Evolutionary conservation across 2,888 invertebrate species (phyloP).

Genomic region (Acanthosepion lycidas): DNA sequence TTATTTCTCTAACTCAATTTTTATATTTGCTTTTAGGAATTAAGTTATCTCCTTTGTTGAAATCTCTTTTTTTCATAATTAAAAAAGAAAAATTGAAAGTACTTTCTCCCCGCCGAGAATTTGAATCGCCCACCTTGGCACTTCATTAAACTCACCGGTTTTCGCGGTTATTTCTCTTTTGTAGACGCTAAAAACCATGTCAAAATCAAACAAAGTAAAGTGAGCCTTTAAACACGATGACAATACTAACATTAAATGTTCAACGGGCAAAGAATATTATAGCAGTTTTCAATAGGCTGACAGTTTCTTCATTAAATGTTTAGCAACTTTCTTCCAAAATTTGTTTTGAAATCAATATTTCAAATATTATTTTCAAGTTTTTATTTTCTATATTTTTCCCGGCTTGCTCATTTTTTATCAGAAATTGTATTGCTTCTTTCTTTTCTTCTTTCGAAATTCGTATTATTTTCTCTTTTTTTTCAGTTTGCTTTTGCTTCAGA

Average conservation of each 20-base stretch:
- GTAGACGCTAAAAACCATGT: neutral
- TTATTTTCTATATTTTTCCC: neutral
- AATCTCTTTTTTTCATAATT: too few relatives aligned
- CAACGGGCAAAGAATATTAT: neutral
- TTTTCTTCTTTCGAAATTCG: neutral
- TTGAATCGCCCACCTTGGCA: neutral
- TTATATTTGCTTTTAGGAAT: too few relatives aligned
- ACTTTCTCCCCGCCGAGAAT: neutral
- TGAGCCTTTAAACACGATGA: neutral
- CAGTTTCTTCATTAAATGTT: neutral
- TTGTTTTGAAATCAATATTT: neutral
- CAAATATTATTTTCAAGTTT: conserved; percentile 2
- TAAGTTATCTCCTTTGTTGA: too few relatives aligned
- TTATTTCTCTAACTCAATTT: too few relatives aligned
- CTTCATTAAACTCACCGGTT: neutral
- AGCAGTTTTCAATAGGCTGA: neutral
- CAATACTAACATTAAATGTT: neutral
- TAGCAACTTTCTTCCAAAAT: neutral
- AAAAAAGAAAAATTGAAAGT: too few relatives aligned
- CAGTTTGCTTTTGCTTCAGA: neutral
- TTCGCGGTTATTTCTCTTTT: neutral
- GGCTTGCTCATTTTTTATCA: neutral
- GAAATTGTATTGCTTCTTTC: neutral
- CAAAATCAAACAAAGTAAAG: neutral
- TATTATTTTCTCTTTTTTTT: neutral